These are phyloP conservation scores for Eublepharis macularius DNA, from an alignment of 2,113 vertebrate genomes.

Conservation along the genomic window DNA sequence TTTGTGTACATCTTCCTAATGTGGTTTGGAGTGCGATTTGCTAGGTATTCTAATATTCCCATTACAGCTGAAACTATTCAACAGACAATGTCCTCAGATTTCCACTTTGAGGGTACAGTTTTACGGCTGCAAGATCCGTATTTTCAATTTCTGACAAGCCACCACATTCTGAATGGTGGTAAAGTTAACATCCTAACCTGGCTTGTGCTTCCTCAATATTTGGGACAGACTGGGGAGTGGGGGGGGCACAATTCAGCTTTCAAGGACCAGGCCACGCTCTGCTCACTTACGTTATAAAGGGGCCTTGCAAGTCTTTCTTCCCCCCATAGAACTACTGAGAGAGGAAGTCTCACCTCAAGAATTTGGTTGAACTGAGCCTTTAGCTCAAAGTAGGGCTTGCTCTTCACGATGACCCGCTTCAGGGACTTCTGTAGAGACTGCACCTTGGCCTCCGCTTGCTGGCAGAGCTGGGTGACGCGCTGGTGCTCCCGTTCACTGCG, in stretches of 20 bases:
- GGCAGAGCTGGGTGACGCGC: conserved; percentile 88
- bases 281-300: not conserved
- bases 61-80: not conserved
- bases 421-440: conserved; percentile 91
- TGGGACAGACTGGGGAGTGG: not conserved
- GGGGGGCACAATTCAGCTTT: too few species aligned
- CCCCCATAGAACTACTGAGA: not conserved
- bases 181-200: not conserved
- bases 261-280: not conserved
- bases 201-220: not conserved
- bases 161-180: too few species aligned
- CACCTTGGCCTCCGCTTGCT: conserved; percentile 89
- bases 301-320: not conserved
- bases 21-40: not conserved
- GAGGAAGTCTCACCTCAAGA: conserved; percentile 80
- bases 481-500: conserved; percentile 91
- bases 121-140: not conserved
- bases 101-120: not conserved
- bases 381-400: conserved; percentile 93
- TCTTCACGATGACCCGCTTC: conserved; percentile 89
- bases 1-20: not conserved
- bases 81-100: not conserved
- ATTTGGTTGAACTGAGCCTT: conserved; percentile 95
- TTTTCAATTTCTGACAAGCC: not conserved
- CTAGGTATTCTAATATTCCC: too few species aligned